Conservation (phyloP, 2,797 vertebrate genomes). For the Cacajao melanocephalus region DNA sequence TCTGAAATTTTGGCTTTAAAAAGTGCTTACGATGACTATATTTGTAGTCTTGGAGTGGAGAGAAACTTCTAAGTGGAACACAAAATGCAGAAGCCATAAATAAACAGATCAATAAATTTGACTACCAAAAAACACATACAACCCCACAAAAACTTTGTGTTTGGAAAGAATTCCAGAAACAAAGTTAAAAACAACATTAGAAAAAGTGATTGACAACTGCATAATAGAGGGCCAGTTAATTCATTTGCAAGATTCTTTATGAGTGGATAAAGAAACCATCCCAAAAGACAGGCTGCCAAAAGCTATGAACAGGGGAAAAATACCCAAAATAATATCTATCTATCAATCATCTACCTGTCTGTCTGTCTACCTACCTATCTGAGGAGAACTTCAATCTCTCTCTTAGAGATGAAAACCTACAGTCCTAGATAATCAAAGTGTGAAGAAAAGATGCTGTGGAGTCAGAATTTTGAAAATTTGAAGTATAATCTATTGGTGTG, state of each 20-base stretch:
- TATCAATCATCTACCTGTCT: background rate
- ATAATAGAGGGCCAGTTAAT: background rate
- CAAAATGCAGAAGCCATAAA: background rate
- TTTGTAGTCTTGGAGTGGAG: background rate
- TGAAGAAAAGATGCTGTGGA: background rate
- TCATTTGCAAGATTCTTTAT: background rate
- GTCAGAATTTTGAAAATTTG: background rate
- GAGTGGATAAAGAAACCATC: background rate
- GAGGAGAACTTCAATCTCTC: background rate
- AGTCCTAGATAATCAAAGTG: background rate
- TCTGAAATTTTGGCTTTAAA: background rate
- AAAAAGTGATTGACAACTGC: background rate
- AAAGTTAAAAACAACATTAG: background rate
- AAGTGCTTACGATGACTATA: background rate
- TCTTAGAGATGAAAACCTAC: background rate
- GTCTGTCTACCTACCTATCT: background rate
- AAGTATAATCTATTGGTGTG: background rate
- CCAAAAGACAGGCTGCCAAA: background rate
- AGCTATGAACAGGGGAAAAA: background rate
- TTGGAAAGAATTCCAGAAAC: slow-evolving; percentile 10
- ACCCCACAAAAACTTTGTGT: background rate
- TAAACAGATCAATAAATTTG: background rate
- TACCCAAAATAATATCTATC: background rate
- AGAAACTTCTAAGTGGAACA: background rate
- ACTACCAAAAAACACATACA: background rate